Evolutionary conservation across 2,113 vertebrate species (phyloP).

Genomic region (Hippopotamus amphibius): DNA sequence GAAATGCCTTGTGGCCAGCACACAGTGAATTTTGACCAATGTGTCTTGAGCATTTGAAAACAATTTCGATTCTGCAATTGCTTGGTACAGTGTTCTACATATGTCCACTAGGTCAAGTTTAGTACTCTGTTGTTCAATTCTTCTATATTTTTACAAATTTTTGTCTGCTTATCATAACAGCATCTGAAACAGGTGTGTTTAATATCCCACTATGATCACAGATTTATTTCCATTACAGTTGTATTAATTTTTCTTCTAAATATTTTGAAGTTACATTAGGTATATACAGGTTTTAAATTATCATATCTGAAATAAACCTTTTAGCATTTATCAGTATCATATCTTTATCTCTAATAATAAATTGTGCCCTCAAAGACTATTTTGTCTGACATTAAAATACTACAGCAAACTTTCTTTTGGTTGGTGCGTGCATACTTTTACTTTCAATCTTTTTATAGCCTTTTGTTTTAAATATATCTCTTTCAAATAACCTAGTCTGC

Average conservation of each 20-base stretch:
- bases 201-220: background rate
- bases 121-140: background rate
- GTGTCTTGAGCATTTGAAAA: background rate
- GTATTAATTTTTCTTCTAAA: slow-evolving; percentile 9
- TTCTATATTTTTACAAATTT: background rate
- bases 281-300: background rate
- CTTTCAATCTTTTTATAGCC: background rate
- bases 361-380: background rate
- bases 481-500: background rate
- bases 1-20: background rate
- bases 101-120: background rate
- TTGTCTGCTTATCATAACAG: background rate
- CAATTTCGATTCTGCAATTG: background rate
- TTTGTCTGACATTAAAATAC: slow-evolving; percentile 7
- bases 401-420: background rate
- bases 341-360: slow-evolving; percentile 25
- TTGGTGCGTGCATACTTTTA: background rate
- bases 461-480: background rate
- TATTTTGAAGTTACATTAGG: background rate
- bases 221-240: background rate
- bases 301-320: background rate
- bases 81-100: background rate
- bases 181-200: background rate
- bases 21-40: background rate
- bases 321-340: background rate